phyloP scores from a whole-genome alignment of 2,113 vertebrate genomes.

The Oncorhynchus mykiss region DNA sequence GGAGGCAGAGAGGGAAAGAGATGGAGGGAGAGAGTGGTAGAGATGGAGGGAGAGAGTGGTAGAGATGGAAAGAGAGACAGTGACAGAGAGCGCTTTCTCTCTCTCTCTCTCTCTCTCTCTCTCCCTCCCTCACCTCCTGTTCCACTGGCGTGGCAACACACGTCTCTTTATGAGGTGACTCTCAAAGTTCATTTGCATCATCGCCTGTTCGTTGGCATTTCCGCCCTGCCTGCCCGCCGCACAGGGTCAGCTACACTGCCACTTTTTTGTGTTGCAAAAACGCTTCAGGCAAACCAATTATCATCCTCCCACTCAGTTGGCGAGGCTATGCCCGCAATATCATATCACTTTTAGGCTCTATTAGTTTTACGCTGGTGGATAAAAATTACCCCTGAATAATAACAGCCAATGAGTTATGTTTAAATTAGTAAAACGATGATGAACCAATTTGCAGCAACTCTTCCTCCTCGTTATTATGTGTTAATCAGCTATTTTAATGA shows the following conservation, averaged over 20 bases:
- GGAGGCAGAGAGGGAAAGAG: no score
- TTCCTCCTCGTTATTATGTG: neutral
- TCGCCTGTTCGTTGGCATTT: neutral
- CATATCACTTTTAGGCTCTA: no score
- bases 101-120: no score
- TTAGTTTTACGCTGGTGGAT: neutral
- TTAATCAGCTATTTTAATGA: slow-evolving; percentile 8
- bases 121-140: no score
- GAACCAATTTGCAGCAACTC: slow-evolving; percentile 19
- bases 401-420: neutral
- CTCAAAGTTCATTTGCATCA: neutral
- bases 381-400: neutral
- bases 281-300: slow-evolving; percentile 12
- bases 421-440: slow-evolving; percentile 24
- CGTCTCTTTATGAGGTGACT: neutral
- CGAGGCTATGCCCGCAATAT: no score
- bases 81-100: no score
- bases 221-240: neutral
- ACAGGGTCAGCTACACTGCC: neutral
- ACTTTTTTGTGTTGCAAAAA: neutral
- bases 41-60: no score
- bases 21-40: neutral
- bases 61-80: no score
- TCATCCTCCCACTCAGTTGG: neutral
- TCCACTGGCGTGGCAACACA: neutral